These are phyloP conservation scores for Euura saliciscinereae DNA, from an alignment of 1,140 invertebrate genomes.

Conservation along the genomic window DNA sequence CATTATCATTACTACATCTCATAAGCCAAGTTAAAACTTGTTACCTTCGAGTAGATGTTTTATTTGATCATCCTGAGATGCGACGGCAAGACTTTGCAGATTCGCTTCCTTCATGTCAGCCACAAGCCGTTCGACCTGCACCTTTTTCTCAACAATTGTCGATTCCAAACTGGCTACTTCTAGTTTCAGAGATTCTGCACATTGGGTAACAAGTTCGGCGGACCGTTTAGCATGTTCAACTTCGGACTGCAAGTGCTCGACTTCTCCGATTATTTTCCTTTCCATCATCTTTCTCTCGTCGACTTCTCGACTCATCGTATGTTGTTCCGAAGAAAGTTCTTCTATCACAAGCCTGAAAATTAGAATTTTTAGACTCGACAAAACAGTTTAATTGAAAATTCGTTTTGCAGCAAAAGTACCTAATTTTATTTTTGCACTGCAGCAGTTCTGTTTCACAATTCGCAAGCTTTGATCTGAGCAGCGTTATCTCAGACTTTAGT, in stretches of 20 bases:
- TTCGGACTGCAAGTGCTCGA: constrained; percentile 81
- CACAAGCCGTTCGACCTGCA: constrained; percentile 83
- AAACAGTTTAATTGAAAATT: not conserved
- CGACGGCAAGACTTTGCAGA: constrained; percentile 83
- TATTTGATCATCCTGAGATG: constrained; percentile 78
- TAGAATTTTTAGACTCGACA: constrained; percentile 11
- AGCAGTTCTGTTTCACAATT: constrained; percentile 88
- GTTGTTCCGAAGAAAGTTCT: constrained; percentile 65
- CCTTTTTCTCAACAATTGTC: constrained; percentile 84
- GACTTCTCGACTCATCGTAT: constrained; percentile 58
- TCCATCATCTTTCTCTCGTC: constrained; percentile 78
- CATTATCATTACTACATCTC: constrained; percentile 28
- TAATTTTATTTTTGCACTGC: constrained; percentile 88
- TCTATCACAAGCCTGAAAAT: constrained; percentile 65
- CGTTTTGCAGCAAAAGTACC: constrained; percentile 53
- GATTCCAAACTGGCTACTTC: constrained; percentile 78
- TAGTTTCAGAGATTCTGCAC: constrained; percentile 79
- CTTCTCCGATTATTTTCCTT: constrained; percentile 75
- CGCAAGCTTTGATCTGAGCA: constrained; percentile 80
- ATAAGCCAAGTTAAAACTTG: constrained; percentile 16
- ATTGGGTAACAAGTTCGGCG: constrained; percentile 79
- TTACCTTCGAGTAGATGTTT: constrained; percentile 79
- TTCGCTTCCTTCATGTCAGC: constrained; percentile 93
- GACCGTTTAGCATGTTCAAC: constrained; percentile 82
- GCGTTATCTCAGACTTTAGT: constrained; percentile 81